phyloP scores from a whole-genome alignment of 2,113 vertebrate genomes.

The Apodemus sylvaticus region DNA sequence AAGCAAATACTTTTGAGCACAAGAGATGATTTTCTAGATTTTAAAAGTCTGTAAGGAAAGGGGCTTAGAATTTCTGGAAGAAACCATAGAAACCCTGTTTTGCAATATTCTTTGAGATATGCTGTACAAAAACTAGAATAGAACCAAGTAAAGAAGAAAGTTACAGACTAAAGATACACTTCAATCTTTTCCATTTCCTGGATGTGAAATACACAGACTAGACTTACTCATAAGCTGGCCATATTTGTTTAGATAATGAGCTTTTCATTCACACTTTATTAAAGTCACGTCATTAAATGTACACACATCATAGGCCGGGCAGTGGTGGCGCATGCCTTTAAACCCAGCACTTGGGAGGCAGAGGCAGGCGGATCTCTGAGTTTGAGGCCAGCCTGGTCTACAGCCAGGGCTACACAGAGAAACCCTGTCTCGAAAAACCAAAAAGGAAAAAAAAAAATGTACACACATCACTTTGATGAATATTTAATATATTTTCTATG shows the following conservation, averaged over 20 bases:
- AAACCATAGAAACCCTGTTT: conserved; percentile 18
- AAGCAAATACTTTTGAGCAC: neutral
- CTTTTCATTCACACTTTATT: neutral
- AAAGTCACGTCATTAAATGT: conserved; percentile 17
- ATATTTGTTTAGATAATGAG: neutral
- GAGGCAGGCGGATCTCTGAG: too few species aligned
- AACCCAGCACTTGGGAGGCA: too few species aligned
- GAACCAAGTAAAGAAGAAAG: neutral
- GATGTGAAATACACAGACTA: neutral
- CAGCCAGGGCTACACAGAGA: too few species aligned
- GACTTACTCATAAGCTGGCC: neutral
- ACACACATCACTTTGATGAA: neutral
- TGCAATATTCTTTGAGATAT: neutral
- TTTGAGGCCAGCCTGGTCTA: too few species aligned
- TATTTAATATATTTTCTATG: neutral
- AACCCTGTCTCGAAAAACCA: too few species aligned
- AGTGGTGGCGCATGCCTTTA: too few species aligned
- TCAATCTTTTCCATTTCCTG: neutral
- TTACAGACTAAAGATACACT: neutral
- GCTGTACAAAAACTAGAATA: neutral
- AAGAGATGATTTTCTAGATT: neutral
- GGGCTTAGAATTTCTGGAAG: neutral
- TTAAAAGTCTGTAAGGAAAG: conserved; percentile 15
- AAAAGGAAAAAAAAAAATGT: neutral
- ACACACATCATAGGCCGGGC: neutral